phyloP scores from a whole-genome alignment of 2,888 invertebrate genomes.

The Epinotia nisella region DNA sequence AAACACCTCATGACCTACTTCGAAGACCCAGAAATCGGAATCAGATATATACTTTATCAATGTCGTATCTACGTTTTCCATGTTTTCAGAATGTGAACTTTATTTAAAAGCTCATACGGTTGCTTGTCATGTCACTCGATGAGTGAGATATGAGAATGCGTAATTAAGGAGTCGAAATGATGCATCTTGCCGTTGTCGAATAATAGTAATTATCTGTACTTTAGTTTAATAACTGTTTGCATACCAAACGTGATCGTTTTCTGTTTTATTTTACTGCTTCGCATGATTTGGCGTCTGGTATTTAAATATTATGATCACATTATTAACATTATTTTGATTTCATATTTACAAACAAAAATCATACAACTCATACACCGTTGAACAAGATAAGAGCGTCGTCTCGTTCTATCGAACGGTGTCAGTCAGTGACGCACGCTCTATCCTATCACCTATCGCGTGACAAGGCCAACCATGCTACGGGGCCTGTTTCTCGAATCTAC shows the following conservation, averaged over 20 bases:
- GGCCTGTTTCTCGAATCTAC: too few species aligned
- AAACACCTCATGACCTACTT: conserved; percentile 25
- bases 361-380: too few species aligned
- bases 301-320: not conserved
- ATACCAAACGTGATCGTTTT: conserved; percentile 27
- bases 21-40: conserved; percentile 11
- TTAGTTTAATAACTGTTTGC: conserved; percentile 31
- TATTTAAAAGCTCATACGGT: not conserved
- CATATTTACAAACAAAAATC: too few species aligned
- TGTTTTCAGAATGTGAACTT: not conserved
- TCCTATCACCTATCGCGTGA: too few species aligned
- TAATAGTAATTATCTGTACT: conserved; percentile 16
- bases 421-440: too few species aligned
- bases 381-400: too few species aligned
- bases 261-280: not conserved
- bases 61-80: not conserved
- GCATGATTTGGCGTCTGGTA: not conserved
- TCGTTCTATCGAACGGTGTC: too few species aligned
- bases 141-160: not conserved
- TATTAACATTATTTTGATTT: too few species aligned
- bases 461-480: too few species aligned
- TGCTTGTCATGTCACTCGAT: not conserved
- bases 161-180: not conserved
- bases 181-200: conserved; percentile 1
- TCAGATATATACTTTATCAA: not conserved